phyloP scores from a whole-genome alignment of 2,888 invertebrate species.

The Hoplodrina ambigua region DNA sequence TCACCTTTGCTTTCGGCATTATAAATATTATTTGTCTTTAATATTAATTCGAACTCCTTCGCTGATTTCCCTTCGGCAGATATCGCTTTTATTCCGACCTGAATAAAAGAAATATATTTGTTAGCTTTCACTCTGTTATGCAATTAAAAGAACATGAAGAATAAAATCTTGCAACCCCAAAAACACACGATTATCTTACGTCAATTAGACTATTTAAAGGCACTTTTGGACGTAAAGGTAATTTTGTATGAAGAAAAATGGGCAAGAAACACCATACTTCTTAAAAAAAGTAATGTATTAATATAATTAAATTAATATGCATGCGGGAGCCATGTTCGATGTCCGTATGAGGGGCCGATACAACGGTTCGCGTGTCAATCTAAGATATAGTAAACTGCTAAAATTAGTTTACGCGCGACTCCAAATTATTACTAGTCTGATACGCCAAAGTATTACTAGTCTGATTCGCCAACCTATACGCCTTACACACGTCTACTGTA shows the following conservation, averaged over 20 bases:
- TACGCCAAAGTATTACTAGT: no score
- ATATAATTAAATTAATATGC: no score
- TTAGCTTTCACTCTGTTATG: neutral
- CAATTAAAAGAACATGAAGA: neutral
- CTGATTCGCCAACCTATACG: neutral
- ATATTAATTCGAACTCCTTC: conserved; percentile 86
- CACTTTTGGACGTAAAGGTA: no score
- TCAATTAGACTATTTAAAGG: no score
- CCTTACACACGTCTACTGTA: conserved; percentile 42
- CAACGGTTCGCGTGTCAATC: no score
- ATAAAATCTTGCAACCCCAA: neutral
- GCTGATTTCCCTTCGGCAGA: conserved; percentile 85
- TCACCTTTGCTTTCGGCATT: conserved; percentile 83
- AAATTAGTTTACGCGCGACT: neutral
- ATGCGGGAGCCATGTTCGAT: neutral
- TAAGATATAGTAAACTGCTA: no score
- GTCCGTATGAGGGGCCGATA: no score
- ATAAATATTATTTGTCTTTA: conserved; percentile 85
- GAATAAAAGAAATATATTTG: conserved; percentile 46
- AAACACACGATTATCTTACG: no score
- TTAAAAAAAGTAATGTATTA: no score
- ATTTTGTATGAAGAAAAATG: no score
- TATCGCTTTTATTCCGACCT: conserved; percentile 86
- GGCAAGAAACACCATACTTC: no score
- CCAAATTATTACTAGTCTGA: neutral